Evolutionary conservation across 2,888 invertebrate genomes (phyloP), one percentile per base, ranked within the genome.

Genomic region (Diadegma fenestrale): DNA sequence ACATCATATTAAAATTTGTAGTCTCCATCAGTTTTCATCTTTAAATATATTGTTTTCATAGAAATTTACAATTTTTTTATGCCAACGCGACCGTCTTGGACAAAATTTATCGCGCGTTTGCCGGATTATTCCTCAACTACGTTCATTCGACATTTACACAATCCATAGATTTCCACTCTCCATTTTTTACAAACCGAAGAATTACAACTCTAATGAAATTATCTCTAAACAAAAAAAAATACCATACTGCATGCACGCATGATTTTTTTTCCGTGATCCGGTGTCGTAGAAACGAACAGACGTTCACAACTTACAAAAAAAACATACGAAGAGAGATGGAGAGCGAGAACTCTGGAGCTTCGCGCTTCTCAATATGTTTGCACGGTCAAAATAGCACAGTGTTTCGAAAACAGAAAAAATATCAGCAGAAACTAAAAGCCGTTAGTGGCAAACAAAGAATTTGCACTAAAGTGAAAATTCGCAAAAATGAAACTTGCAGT

Each of bases 1-100:
- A 86, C 82, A 85, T 82, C 84, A 86, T 86, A 83, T 82, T 86
- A 86, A 87, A 88, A 85, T 86, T 88, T 87, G 73, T 84, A 87
- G 84, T 85, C 84, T 88, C 75, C 82, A 84, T 85, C 64, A 86
- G 81, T 84, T 64, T 79, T 82, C 33, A 71, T 61, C 61, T 80
- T 71, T 19, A 48, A n/a, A 41, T 75, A 22, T 30, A 41, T 69
- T 80, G 51, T 76, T 76, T 80, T 68, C 7, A 75, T 81, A 85
- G 71, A 81, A 85, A 86, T 86, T 66, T 76, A 76, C 66, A 85
- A 43, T 80, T 80, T 84, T 78, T 86, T 87, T 63, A 76, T 79
- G 41, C 76, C 45, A 69, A 75, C 75, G 64, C 75, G 22, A 22
- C 69, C 33, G 41, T 58, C 72, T 48, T 12, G 41, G 48, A 63